A percentile compares a stretch with the other conserved stretches of the same genome.
Conservation (phyloP, 2,113 vertebrate species). For the Centropus unirufus region DNA sequence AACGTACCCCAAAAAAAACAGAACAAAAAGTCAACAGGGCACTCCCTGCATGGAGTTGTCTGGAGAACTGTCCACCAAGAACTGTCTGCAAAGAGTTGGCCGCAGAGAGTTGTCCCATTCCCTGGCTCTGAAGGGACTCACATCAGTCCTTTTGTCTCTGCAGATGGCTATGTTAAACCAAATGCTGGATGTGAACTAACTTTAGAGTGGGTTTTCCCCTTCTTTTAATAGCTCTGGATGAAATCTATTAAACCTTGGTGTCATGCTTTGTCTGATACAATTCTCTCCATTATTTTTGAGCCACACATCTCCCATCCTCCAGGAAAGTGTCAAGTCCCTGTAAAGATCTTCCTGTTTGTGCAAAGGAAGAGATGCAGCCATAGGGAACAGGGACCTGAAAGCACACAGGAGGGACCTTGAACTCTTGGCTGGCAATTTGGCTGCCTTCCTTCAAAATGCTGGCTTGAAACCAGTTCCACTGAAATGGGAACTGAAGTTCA, state of each 20-base stretch:
- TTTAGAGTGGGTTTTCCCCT: not conserved
- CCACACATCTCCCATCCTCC: not conserved
- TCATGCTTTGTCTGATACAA: not conserved
- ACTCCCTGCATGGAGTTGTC: too few relatives aligned
- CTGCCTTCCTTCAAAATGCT: not conserved
- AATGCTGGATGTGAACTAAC: not conserved
- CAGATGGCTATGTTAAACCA: not conserved
- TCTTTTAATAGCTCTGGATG: not conserved
- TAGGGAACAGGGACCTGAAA: not conserved
- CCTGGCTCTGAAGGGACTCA: not conserved
- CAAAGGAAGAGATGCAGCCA: not conserved
- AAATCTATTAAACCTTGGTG: not conserved
- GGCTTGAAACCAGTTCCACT: not conserved
- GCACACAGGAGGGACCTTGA: not conserved
- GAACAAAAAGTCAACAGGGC: too few relatives aligned
- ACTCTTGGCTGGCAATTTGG: not conserved
- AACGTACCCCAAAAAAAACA: too few relatives aligned
- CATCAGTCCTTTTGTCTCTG: not conserved
- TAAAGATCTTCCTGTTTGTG: not conserved
- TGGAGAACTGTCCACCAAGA: too few relatives aligned
- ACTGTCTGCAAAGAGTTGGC: too few relatives aligned
- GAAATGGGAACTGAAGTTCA: not conserved
- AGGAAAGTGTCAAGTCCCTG: not conserved
- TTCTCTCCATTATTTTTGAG: not conserved
- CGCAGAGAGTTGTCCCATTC: too few relatives aligned